Base-by-base conservation (phyloP, 1,140 invertebrate species). In the Trichonephila clavipes region DNA sequence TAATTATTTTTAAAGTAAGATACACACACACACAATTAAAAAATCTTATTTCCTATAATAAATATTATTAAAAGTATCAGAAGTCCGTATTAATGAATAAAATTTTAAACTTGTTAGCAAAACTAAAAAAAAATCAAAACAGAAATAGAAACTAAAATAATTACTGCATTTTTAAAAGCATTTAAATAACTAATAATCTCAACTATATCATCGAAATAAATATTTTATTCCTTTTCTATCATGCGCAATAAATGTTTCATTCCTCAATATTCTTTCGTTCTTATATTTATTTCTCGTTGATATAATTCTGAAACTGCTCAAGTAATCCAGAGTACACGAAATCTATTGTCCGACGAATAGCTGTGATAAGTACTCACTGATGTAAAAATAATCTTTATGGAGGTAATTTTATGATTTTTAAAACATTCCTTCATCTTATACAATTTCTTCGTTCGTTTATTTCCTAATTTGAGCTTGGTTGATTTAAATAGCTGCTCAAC, bases 401-500 rank as follows among this genome's bases (percentile, higher is more conserved):
- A 28, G 34, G 72, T 18, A 77, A 77, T 77, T 77, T 77, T 77
- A 77, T 77, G 72, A 34, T 77, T 77, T 77, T 77, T 34, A 87
- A 58, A 64, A 44, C 61, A 51, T 87, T 87, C 62, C 61, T 87
- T 51, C 51, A 10, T 87, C 24, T 28, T 19, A 14, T 62, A 40
- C 58, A 87, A 64, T 83, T 83, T 87, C 85, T 64, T 64, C 59
- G 28, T 3, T 64, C 85, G 19, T 64, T 87, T 34, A 87, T 18
- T 28, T 61, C 28, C 40, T 58, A 40, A 24, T 87, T 40, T 24
- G 59, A 34, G 85, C 58, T n/a, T 64, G 61, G 85, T 87, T 87
- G 85, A 87, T 87, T 87, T 87, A 87, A 87, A 87, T 87, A 21
- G 85, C 58, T 59, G 16, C 85, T 87, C 18, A 87, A 87, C 58